These are phyloP conservation scores for Bucorvus abyssinicus DNA, from an alignment of 2,797 vertebrate genomes.

Conservation along the genomic window DNA sequence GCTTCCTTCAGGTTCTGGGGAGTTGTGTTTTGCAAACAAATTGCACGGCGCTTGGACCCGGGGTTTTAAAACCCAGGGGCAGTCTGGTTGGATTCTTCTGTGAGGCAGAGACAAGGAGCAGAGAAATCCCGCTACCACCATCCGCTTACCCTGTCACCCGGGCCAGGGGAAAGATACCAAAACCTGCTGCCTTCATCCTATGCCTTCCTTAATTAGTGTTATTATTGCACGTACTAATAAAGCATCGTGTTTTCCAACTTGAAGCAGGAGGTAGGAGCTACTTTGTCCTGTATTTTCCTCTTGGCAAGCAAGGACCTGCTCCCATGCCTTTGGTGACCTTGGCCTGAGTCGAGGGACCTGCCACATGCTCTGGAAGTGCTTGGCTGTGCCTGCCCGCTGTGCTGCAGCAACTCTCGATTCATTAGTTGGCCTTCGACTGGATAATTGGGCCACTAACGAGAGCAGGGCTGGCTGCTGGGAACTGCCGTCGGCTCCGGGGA, in stretches of 20 bases:
- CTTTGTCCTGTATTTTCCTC: background rate
- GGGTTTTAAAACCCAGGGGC: background rate
- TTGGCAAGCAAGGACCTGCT: background rate
- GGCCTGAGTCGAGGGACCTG: background rate
- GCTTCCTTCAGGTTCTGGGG: background rate
- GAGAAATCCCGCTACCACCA: background rate
- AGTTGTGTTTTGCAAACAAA: background rate
- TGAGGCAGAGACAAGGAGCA: background rate
- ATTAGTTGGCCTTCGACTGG: background rate
- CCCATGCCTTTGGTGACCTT: background rate
- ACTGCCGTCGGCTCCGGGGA: background rate
- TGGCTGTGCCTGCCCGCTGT: background rate
- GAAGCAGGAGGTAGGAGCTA: background rate
- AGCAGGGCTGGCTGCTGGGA: background rate
- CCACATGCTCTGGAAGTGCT: background rate
- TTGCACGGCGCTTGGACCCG: rapidly evolving
- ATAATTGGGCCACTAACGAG: background rate
- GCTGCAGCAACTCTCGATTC: background rate
- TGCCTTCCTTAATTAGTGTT: background rate
- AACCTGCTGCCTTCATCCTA: background rate
- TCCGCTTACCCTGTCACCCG: background rate
- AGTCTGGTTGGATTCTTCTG: background rate
- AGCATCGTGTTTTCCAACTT: background rate
- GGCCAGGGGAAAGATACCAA: background rate
- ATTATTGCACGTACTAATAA: background rate